These are phyloP conservation scores for Megalops atlanticus DNA, from an alignment of 2,113 vertebrate genomes.

Conservation along the genomic window DNA sequence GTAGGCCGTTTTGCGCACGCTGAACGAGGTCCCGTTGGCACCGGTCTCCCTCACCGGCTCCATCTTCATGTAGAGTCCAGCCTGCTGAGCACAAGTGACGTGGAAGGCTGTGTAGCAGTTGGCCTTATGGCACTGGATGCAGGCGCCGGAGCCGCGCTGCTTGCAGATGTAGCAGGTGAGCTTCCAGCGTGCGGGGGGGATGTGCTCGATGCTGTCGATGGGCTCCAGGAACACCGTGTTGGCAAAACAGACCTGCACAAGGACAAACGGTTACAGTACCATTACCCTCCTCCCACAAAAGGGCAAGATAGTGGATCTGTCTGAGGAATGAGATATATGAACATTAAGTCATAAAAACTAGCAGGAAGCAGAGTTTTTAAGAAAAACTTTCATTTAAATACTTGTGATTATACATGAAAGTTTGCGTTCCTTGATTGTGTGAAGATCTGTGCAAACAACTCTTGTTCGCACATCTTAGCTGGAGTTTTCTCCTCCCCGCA, in stretches of 20 bases:
- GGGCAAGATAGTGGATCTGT: neutral
- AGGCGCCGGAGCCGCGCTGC: conserved; percentile 93
- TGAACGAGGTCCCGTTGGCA: conserved; percentile 95
- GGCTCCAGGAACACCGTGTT: conserved; percentile 98
- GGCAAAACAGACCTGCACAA: conserved; percentile 87
- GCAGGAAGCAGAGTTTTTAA: too few species aligned
- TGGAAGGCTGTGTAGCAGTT: conserved; percentile 99
- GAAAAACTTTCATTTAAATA: too few species aligned
- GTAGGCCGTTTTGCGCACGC: conserved; percentile 95
- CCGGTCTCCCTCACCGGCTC: conserved; percentile 95
- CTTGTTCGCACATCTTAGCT: neutral
- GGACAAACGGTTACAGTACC: neutral
- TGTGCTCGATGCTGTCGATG: conserved; percentile 98
- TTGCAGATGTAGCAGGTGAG: conserved; percentile 99
- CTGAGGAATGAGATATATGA: neutral
- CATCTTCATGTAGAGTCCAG: conserved; percentile 99
- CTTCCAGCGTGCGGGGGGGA: conserved; percentile 95
- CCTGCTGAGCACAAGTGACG: conserved; percentile 96
- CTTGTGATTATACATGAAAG: neutral
- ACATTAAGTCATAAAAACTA: too few species aligned
- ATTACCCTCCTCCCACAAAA: neutral
- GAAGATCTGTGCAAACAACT: neutral
- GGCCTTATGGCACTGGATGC: conserved; percentile 98
- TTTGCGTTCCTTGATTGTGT: neutral
- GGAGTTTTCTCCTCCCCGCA: neutral